Conservation (phyloP, 2,113 vertebrate genomes). For the Aphyosemion australe region DNA sequence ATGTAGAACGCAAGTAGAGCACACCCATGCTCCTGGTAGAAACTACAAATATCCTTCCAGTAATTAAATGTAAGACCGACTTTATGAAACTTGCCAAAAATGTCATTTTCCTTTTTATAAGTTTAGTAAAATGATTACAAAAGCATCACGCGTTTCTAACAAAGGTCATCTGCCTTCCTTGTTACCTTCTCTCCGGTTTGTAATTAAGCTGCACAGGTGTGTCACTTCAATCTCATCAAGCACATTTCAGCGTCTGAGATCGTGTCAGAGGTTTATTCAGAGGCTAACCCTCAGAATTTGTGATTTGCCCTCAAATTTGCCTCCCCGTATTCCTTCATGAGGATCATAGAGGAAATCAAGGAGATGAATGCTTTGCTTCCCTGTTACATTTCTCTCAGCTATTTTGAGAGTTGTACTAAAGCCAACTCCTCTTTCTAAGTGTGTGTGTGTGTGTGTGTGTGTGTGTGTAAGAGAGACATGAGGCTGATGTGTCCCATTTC, state of each 20-base stretch:
- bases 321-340: conserved; percentile 38
- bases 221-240: conserved; percentile 11
- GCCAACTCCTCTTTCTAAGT: neutral
- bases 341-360: conserved; percentile 52
- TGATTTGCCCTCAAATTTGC: conserved; percentile 22
- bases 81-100: no score
- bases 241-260: conserved; percentile 12
- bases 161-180: neutral
- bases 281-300: conserved; percentile 21
- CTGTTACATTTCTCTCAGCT: conserved; percentile 45
- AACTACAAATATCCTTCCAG: no score
- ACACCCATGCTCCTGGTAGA: no score
- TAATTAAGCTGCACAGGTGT: conserved; percentile 5
- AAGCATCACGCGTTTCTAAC: neutral
- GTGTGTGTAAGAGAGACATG: conserved; percentile 9
- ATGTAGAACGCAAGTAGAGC: no score
- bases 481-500: conserved; percentile 58
- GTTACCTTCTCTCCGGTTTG: neutral
- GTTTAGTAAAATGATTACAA: conserved; percentile 1
- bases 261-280: conserved; percentile 9
- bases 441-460: neutral
- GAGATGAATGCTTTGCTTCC: conserved; percentile 42
- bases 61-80: no score
- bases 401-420: conserved; percentile 42
- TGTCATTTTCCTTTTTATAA: neutral